Conservation (phyloP, 2,113 vertebrate species). For the Catharus bicknelli region DNA sequence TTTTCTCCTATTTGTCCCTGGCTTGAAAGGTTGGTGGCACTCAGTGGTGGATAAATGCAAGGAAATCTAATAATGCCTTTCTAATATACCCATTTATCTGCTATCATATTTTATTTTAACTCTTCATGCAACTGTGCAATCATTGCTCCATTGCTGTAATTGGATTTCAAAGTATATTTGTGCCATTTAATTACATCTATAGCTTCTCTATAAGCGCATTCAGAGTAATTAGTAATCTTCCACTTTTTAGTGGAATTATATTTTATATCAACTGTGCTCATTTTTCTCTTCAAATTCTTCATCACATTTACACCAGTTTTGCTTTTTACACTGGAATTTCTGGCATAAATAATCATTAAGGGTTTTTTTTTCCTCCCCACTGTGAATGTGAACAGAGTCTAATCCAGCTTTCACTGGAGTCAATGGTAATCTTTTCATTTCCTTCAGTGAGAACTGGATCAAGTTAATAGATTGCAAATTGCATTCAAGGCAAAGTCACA, state of each 20-base stretch:
- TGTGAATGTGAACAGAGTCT: conserved; percentile 9
- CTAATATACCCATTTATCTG: conserved; percentile 46
- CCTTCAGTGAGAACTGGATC: conserved; percentile 19
- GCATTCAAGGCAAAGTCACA: background rate
- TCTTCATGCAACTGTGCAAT: conserved; percentile 57
- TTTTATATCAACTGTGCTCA: conserved; percentile 1
- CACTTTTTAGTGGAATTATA: conserved; percentile 31
- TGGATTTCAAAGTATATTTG: conserved; percentile 60
- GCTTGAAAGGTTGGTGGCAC: conserved; percentile 37
- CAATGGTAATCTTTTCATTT: conserved; percentile 22
- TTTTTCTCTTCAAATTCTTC: conserved; percentile 25
- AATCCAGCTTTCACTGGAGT: conserved; percentile 37
- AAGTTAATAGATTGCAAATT: conserved; percentile 34
- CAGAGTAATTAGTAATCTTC: conserved; percentile 53
- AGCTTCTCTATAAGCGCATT: conserved; percentile 26
- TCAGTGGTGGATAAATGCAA: conserved; percentile 34
- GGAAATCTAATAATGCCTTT: conserved; percentile 57
- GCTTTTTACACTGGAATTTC: conserved; percentile 8
- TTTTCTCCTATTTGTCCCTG: conserved; percentile 37
- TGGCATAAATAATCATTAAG: conserved; percentile 42
- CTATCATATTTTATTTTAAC: conserved; percentile 63
- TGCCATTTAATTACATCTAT: conserved; percentile 52
- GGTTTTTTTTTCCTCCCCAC: background rate
- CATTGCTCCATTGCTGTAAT: conserved; percentile 44
- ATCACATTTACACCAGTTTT: background rate